Evolutionary conservation across 2,888 invertebrate genomes (phyloP).

Genomic region (Automeris io): DNA sequence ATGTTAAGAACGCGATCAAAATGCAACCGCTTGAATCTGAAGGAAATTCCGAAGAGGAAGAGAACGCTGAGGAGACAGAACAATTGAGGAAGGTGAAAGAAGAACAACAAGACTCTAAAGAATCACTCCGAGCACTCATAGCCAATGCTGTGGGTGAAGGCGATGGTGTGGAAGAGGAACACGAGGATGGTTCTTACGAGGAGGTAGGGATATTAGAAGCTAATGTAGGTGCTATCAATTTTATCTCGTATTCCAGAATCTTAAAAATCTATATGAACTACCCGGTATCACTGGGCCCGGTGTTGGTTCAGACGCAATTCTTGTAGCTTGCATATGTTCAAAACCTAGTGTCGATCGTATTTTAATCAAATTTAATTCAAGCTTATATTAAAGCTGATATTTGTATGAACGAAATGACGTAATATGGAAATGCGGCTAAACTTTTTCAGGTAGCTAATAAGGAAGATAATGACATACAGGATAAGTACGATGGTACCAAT

Average conservation of each 20-base stretch:
- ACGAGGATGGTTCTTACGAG: neutral
- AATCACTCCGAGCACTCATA: conserved; percentile 16
- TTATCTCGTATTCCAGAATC: too few relatives aligned
- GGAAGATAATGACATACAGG: conserved; percentile 18
- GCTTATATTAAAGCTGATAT: too few relatives aligned
- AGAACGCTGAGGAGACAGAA: conserved; percentile 8
- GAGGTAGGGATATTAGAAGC: neutral
- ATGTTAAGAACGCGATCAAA: conserved; percentile 6
- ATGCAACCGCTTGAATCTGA: neutral
- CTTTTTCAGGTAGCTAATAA: conserved; percentile 2
- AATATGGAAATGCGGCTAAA: neutral
- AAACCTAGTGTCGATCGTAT: too few relatives aligned
- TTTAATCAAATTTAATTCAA: too few relatives aligned
- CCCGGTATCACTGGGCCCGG: too few relatives aligned
- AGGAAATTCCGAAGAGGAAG: conserved; percentile 5
- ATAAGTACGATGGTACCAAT: conserved; percentile 17
- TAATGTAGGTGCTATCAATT: too few relatives aligned
- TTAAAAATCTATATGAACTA: too few relatives aligned
- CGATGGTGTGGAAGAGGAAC: conserved; percentile 19
- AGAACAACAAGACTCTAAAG: neutral
- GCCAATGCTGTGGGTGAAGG: conserved; percentile 26
- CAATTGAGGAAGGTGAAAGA: conserved; percentile 1
- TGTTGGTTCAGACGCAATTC: too few relatives aligned
- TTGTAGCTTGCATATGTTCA: too few relatives aligned
- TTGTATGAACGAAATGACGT: too few relatives aligned